phyloP scores from a whole-genome alignment of 2,888 invertebrate species.

The Caenorhabditis wallacei region DNA sequence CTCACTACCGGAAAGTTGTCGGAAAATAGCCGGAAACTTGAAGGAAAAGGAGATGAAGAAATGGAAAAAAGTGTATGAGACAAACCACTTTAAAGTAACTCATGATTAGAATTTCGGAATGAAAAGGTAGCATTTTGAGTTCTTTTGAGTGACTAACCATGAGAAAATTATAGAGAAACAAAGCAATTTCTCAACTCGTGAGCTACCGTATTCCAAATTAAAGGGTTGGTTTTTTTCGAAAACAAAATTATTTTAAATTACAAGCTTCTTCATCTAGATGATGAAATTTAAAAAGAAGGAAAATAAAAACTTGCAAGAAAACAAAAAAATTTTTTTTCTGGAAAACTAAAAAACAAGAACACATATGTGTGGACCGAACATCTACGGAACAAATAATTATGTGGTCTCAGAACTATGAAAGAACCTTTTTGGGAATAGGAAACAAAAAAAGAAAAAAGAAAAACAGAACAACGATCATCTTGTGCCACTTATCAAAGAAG shows the following conservation, averaged over 20 bases:
- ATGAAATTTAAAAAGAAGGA: no score
- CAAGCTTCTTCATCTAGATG: no score
- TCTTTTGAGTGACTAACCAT: slow-evolving; percentile 5
- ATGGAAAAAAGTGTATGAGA: slow-evolving; percentile 12
- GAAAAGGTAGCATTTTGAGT: background rate
- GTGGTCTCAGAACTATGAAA: slow-evolving; percentile 20
- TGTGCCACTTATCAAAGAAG: slow-evolving; percentile 29
- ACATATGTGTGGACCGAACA: slow-evolving; percentile 19
- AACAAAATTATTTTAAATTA: no score
- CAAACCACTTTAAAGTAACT: slow-evolving; percentile 15
- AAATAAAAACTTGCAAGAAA: no score
- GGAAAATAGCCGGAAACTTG: slow-evolving; percentile 33
- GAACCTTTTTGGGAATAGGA: background rate
- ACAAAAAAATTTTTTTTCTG: background rate
- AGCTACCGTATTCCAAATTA: background rate
- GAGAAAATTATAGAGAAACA: background rate
- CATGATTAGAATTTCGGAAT: slow-evolving; percentile 30
- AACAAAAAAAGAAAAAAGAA: slow-evolving; percentile 26
- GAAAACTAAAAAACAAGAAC: slow-evolving; percentile 30
- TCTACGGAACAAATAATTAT: slow-evolving; percentile 51
- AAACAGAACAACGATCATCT: slow-evolving; percentile 35
- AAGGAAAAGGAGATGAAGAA: slow-evolving; percentile 6
- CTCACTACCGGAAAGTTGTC: slow-evolving; percentile 42
- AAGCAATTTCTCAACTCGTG: no score
- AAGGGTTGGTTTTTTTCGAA: background rate